A percentile compares a stretch with the other conserved stretches of the same genome.
Evolutionary conservation across 2,113 vertebrate genomes (phyloP).

Genomic region (Choloepus hoffmanni): DNA sequence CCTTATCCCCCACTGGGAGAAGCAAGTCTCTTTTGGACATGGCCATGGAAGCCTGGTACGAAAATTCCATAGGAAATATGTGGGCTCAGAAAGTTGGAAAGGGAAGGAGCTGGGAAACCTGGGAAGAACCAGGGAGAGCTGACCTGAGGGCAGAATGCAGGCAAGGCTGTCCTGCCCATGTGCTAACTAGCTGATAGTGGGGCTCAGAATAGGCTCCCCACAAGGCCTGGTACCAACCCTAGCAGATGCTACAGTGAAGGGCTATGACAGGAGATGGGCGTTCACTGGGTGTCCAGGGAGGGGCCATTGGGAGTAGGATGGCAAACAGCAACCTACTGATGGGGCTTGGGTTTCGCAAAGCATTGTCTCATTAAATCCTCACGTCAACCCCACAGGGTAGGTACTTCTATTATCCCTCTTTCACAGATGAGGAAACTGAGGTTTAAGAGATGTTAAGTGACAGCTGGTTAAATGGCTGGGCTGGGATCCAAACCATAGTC

Average conservation of each 20-base stretch:
- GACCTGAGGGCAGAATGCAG: constrained; percentile 36
- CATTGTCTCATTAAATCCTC: not conserved
- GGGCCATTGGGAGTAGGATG: not conserved
- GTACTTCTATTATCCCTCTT: not conserved
- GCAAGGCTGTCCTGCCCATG: not conserved
- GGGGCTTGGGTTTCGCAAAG: not conserved
- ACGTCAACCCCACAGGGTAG: not conserved
- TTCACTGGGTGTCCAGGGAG: not conserved
- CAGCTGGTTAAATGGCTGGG: not conserved
- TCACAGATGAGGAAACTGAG: constrained; percentile 3
- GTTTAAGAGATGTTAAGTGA: not conserved
- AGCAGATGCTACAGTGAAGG: constrained; percentile 2
- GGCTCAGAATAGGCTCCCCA: constrained; percentile 37
- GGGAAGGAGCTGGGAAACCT: not conserved
- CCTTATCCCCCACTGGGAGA: not conserved
- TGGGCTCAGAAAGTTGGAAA: not conserved
- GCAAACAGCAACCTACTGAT: not conserved
- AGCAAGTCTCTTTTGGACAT: not conserved
- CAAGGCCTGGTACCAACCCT: not conserved
- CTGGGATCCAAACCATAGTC: not conserved
- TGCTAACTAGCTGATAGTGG: not conserved
- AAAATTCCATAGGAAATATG: not conserved
- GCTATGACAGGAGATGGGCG: not conserved
- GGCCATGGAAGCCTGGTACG: not conserved
- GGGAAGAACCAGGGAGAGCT: constrained; percentile 16